These are phyloP conservation scores for Chlorocebus sabaeus DNA, from an alignment of 2,113 vertebrate species.

Conservation along the genomic window DNA sequence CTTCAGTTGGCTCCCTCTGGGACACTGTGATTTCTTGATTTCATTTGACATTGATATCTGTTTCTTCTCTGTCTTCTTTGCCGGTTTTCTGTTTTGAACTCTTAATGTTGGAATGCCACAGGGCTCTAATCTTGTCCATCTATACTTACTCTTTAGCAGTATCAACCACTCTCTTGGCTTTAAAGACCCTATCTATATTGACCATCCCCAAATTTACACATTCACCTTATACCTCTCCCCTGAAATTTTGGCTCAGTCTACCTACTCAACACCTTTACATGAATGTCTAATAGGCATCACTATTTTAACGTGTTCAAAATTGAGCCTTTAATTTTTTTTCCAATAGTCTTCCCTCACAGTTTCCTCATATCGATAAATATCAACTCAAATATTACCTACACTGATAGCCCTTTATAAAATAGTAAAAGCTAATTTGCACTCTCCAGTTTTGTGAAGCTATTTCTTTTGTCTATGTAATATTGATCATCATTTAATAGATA, in stretches of 20 bases:
- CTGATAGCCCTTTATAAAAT: background rate
- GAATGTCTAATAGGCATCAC: background rate
- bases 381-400: background rate
- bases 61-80: background rate
- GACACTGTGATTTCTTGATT: background rate
- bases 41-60: background rate
- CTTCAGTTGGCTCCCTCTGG: background rate
- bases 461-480: background rate
- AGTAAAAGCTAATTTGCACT: background rate
- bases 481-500: background rate
- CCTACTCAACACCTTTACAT: background rate
- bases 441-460: background rate
- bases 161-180: background rate
- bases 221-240: background rate
- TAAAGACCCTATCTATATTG: background rate
- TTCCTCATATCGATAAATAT: background rate
- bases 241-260: background rate
- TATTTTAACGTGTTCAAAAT: background rate
- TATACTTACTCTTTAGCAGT: background rate
- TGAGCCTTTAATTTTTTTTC: background rate
- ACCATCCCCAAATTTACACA: background rate
- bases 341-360: background rate
- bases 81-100: background rate
- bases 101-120: background rate
- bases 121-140: background rate